Evolutionary conservation across 2,888 invertebrate species (phyloP).

Genomic region (Macrosiphum euphorbiae): DNA sequence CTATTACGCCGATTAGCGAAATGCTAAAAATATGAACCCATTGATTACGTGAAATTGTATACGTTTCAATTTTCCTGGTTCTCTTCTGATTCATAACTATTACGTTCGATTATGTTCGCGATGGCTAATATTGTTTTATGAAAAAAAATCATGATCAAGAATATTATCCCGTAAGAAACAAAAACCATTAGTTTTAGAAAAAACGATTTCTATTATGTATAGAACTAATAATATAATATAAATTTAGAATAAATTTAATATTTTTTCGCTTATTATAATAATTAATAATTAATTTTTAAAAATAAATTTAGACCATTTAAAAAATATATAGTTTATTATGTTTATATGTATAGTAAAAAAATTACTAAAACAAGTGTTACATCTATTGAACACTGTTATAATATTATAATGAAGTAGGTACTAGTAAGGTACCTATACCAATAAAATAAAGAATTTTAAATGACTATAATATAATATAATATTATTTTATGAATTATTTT

Average conservation of each 20-base stretch:
- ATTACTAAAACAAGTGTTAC: too few relatives aligned
- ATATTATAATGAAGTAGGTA: too few relatives aligned
- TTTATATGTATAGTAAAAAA: too few relatives aligned
- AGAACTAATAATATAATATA: background rate
- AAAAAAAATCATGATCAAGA: background rate
- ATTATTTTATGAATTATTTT: too few relatives aligned
- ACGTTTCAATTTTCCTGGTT: background rate
- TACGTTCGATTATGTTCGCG: background rate
- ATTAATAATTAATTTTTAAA: background rate
- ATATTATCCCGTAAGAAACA: background rate
- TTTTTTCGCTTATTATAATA: background rate
- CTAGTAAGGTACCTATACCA: too few relatives aligned
- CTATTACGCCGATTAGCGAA: background rate
- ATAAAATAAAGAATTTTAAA: too few relatives aligned
- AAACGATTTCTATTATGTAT: background rate
- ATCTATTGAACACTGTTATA: too few relatives aligned
- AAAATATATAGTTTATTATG: too few relatives aligned
- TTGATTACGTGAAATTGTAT: background rate
- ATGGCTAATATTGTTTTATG: background rate
- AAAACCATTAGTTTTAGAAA: background rate
- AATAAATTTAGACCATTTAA: background rate
- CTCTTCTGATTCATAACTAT: background rate
- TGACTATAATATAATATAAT: too few relatives aligned
- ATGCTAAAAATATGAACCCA: background rate
- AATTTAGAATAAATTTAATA: background rate